Evolutionary conservation across 2,113 vertebrate genomes (phyloP), one percentile per base, ranked within the genome.

Genomic region (Pteruthius melanotis): DNA sequence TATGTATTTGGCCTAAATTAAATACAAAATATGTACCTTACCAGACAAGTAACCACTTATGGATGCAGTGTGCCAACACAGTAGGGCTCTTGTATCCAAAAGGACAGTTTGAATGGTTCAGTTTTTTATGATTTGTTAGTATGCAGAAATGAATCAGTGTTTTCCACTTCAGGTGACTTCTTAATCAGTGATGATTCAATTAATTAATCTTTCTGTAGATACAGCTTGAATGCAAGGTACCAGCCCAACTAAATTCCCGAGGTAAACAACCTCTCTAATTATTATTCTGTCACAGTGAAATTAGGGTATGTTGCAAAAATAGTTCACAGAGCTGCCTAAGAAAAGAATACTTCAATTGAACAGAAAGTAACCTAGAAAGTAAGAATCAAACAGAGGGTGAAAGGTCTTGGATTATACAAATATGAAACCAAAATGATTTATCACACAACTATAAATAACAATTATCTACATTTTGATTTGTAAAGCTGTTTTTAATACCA

Each of bases 161-260:
- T 94, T 96, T 83, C 88, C 79, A 95, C 92, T 94, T 95, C 89
- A 95, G 70, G 52, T 93, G 89, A 87, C 90, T 95, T 82, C 87
- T 92, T 91, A 91, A 91, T 94, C 93, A 95, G 80, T 26, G 74
- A 96, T 75, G 77, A 96, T 78, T 91, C 83, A 94, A 93, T 96
- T 92, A 94, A 95, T 89, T 89, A 91, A 87, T 84, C 47, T 78
- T 92, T 94, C 44, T 79, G 80, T 91, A 94, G 89, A 60, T 87
- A 81, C 47, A 86, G 79, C 49, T 5, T 78, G 71, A 96, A 92
- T 35, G 61, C 52, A 89, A 93, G 59, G 44, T 94, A 94, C 47
- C 82, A 78, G 71, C 52, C 56, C 69, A 92, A 75, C 85, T 90
- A 42, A 74, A 60, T 56, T 96, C 52, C 60, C 0, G 0, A 83